Percentiles rank a stretch among this genome's conserved stretches.
phyloP scores from a whole-genome alignment of 37 sponge, comb jelly and placozoan genomes.

The Theonella swinhoei region DNA sequence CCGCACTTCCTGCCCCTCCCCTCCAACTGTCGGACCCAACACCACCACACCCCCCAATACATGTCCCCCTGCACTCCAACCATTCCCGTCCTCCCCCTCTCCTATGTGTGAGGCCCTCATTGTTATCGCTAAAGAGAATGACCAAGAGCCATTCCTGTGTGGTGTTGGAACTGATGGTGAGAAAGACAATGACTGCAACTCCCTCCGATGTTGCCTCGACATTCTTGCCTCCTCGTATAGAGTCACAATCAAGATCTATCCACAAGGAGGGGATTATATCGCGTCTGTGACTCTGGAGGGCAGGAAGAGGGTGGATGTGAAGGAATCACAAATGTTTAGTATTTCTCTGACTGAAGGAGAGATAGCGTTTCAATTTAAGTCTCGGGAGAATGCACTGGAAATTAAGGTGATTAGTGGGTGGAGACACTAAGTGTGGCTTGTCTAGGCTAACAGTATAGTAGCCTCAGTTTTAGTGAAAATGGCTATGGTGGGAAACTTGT shows the following conservation, averaged over 20 bases:
- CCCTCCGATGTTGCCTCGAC: not conserved
- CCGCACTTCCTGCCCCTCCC: slow-evolving; percentile 17
- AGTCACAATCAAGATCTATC: not conserved
- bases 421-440: no score
- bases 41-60: not conserved
- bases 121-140: not conserved
- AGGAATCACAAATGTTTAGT: not conserved
- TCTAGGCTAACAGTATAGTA: no score
- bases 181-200: not conserved
- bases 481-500: no score
- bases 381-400: not conserved
- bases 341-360: not conserved
- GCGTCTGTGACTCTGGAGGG: not conserved
- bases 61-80: no score
- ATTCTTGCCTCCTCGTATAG: not conserved
- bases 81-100: not conserved
- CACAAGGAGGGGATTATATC: not conserved
- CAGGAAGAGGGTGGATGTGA: not conserved
- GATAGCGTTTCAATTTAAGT: not conserved
- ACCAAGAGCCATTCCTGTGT: not conserved
- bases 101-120: not conserved
- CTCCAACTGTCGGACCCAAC: not conserved
- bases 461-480: no score
- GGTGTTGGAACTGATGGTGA: not conserved
- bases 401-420: no score